Percentiles rank a stretch among this genome's conserved stretches.
Conservation (phyloP, 1,140 invertebrate species). For the Aleiodes sp. region DNA sequence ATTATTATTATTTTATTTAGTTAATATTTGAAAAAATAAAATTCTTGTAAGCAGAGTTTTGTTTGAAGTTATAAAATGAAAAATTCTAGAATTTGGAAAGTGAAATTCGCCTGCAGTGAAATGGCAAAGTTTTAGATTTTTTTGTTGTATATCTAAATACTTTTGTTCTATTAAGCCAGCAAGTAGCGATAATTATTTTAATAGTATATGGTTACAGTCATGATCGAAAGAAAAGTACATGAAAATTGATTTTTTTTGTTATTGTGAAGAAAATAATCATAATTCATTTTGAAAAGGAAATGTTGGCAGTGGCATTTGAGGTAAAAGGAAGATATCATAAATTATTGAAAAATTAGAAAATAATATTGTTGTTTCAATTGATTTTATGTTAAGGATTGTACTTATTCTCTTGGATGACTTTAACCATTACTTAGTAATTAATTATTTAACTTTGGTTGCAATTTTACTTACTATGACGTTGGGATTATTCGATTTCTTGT, state of each 20-base stretch:
- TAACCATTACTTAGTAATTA: slow-evolving; percentile 16
- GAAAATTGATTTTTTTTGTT: background rate
- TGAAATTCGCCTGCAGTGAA: background rate
- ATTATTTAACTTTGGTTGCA: slow-evolving; percentile 36
- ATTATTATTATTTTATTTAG: background rate
- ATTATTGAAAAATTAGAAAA: background rate
- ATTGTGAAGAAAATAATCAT: background rate
- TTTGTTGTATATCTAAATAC: background rate
- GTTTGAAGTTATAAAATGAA: background rate
- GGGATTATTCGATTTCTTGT: background rate
- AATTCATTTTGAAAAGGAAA: background rate
- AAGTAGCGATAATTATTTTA: slow-evolving; percentile 27
- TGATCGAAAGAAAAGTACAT: background rate
- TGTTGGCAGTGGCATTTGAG: slow-evolving; percentile 22
- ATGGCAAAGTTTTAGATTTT: background rate
- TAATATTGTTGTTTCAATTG: background rate
- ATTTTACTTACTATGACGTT: slow-evolving; percentile 35
- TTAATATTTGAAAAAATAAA: background rate
- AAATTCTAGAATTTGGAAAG: background rate
- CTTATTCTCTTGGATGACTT: background rate
- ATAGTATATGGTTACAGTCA: slow-evolving; percentile 20
- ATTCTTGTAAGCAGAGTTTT: background rate
- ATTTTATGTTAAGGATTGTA: background rate
- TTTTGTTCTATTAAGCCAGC: slow-evolving; percentile 19
- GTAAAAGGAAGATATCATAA: background rate